Evolutionary conservation across 2,888 invertebrate genomes (phyloP).

Genomic region (Ecdyonurus torrentis): DNA sequence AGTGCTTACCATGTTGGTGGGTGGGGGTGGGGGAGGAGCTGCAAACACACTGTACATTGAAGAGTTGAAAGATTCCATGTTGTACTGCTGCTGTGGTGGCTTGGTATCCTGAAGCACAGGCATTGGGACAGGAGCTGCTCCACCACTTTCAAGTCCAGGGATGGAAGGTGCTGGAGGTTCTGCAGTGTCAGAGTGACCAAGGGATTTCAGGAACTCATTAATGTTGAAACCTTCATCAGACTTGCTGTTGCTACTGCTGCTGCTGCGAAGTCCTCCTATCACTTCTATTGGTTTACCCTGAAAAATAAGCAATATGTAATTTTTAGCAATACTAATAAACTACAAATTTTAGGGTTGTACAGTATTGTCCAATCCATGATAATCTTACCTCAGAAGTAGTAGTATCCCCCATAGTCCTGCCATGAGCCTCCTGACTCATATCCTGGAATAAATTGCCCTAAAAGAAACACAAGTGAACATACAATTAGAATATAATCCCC

Average conservation of each 20-base stretch:
- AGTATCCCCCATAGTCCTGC: too few relatives aligned
- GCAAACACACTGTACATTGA: constrained; percentile 21
- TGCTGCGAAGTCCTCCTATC: constrained; percentile 36
- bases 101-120: constrained; percentile 10
- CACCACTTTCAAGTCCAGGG: not conserved
- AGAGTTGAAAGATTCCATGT: constrained; percentile 10
- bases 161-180: not conserved
- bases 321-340: too few relatives aligned
- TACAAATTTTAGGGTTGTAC: too few relatives aligned
- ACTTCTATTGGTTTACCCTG: constrained; percentile 37
- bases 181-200: constrained; percentile 16
- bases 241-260: constrained; percentile 13
- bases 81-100: constrained; percentile 11
- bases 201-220: constrained; percentile 37
- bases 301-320: too few relatives aligned
- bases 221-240: constrained; percentile 29
- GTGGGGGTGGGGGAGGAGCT: constrained; percentile 26
- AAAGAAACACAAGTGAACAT: too few relatives aligned
- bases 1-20: constrained; percentile 12
- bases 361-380: too few relatives aligned
- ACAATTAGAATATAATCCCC: too few relatives aligned
- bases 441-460: too few relatives aligned
- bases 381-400: too few relatives aligned
- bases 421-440: too few relatives aligned
- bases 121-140: constrained; percentile 1